These are phyloP conservation scores for Passer montanus DNA, from an alignment of 2,113 vertebrate genomes.

Conservation along the genomic window DNA sequence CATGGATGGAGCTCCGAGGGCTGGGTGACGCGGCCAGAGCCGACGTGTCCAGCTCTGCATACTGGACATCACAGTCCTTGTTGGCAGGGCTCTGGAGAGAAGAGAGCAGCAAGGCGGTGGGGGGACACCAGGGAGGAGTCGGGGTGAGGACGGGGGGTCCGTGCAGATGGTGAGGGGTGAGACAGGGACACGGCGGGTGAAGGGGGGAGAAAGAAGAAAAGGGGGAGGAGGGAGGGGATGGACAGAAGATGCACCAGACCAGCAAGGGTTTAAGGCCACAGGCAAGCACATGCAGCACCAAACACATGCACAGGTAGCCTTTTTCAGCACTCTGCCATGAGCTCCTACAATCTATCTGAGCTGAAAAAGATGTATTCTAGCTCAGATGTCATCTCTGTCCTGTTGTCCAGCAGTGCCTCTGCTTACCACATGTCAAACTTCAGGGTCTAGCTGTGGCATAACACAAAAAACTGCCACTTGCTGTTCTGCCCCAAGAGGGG, in stretches of 20 bases:
- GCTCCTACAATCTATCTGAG: neutral
- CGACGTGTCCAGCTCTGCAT: slow-evolving; percentile 91
- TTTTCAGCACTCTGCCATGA: neutral
- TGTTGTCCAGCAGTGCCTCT: neutral
- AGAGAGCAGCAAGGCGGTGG: slow-evolving; percentile 78
- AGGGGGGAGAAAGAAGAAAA: slow-evolving; percentile 11
- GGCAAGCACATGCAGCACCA: neutral
- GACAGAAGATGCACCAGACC: neutral
- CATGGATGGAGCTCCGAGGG: slow-evolving; percentile 79
- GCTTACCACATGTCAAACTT: neutral
- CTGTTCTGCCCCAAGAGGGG: neutral
- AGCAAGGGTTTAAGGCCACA: neutral
- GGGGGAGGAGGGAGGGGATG: neutral
- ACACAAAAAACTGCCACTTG: neutral
- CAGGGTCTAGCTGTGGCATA: neutral
- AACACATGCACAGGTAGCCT: neutral
- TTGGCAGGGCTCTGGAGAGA: slow-evolving; percentile 86
- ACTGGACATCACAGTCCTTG: slow-evolving; percentile 89
- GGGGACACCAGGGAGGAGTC: slow-evolving; percentile 19
- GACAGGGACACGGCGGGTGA: neutral
- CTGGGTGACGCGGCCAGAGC: slow-evolving; percentile 86
- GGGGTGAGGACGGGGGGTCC: neutral
- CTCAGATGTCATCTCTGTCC: neutral
- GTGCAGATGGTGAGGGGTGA: neutral
- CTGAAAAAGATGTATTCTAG: neutral